Base-by-base conservation (phyloP, 2,888 invertebrate genomes). In the Cecidostiba fungosa region DNA sequence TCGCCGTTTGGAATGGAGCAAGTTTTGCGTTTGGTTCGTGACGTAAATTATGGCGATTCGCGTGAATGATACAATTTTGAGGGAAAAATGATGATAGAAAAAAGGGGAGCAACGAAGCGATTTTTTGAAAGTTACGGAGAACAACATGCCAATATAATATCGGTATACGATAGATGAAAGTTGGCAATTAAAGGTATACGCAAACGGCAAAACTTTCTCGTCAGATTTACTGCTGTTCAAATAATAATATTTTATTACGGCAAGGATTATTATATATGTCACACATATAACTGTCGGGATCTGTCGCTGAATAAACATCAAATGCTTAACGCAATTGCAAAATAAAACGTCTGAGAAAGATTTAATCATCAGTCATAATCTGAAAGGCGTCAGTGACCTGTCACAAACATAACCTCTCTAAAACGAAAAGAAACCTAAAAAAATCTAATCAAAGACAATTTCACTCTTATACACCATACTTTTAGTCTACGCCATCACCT, bases 101-200 rank as follows among this genome's bases (percentile, higher is more conserved):
- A 66, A 29, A 12, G 14, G 3, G 12, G 23, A 59, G 8, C 54
- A 14, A 10, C 4, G 2, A 50, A 50, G 8, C 5, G 59, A 59
- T 66, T 66, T 66, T 66, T 66, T 66, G 23, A 66, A 66, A 66
- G 66, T 29, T 16, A 26, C 5, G 0, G 16, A 29, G n/a, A 66
- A 66, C 29, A 66, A 66, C 26, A 66, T 66, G 29, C 29, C 66
- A 14, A 66, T 59, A 59, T 66, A 66, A 66, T 66, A 26, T 66
- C 29, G 26, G 29, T 66, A n/a, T n/a, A 29, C 23, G n/a, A 1
- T 29, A 14, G 29, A 66, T 66, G 66, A 66, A 66, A 66, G 66
- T 29, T 66, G 16, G 66, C 66, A 66, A 66, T 66, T 66, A 66
- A 66, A 66, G 66, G 26, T 26, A 39, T 39, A 10, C 29, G 29